Evolutionary conservation across 2,113 vertebrate species (phyloP).

Genomic region (Eidolon helvum): DNA sequence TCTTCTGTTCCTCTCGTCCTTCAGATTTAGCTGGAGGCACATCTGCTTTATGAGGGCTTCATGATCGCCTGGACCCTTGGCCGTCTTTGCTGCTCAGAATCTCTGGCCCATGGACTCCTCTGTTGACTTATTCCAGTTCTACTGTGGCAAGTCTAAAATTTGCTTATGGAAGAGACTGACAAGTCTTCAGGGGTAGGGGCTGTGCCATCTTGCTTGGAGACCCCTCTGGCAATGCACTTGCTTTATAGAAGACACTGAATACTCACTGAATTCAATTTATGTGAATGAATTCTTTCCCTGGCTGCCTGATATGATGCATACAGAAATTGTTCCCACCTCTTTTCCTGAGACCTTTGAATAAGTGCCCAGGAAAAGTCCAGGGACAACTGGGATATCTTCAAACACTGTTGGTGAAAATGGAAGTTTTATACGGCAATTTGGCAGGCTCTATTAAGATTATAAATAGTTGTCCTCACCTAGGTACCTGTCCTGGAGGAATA

Average conservation of each 20-base stretch:
- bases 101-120: background rate
- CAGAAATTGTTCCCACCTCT: background rate
- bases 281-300: background rate
- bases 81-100: background rate
- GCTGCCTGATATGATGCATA: background rate
- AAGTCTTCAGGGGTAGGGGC: too few species aligned
- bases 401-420: background rate
- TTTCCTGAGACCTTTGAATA: background rate
- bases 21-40: background rate
- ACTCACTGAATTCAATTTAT: background rate
- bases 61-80: background rate
- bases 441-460: background rate
- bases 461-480: background rate
- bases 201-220: accelerated
- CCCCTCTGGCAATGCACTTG: background rate
- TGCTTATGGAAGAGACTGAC: background rate
- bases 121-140: background rate
- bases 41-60: background rate
- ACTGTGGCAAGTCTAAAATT: background rate
- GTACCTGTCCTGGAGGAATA: background rate
- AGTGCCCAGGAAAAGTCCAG: background rate
- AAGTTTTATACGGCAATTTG: background rate
- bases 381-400: background rate
- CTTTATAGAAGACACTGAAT: background rate
- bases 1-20: background rate